A percentile compares a stretch with the other conserved stretches of the same genome.
Evolutionary conservation across 2,888 invertebrate species (phyloP).

Genomic region (Spialia ferax): DNA sequence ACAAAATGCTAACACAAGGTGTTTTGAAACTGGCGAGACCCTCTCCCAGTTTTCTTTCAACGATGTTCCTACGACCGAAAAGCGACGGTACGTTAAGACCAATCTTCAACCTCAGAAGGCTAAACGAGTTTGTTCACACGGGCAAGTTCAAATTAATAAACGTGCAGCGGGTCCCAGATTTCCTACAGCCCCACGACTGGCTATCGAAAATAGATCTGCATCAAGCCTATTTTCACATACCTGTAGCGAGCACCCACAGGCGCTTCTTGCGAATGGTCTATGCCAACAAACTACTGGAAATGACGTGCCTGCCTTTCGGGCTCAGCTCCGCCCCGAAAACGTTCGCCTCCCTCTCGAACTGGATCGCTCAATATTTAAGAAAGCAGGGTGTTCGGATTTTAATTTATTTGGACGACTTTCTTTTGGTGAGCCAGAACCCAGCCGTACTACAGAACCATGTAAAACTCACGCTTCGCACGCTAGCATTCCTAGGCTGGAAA

Average conservation of each 20-base stretch:
- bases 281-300: background rate
- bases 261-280: background rate
- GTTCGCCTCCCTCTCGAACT: background rate
- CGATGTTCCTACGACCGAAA: conserved; percentile 23
- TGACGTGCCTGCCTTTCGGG: background rate
- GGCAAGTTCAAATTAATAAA: conserved; percentile 12
- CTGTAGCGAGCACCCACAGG: conserved; percentile 24
- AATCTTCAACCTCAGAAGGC: conserved; percentile 12
- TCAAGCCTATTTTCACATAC: conserved; percentile 49
- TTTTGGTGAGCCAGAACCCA: conserved; percentile 4
- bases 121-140: conserved; percentile 11
- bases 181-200: conserved; percentile 49
- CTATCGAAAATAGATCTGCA: conserved; percentile 48
- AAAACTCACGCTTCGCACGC: background rate
- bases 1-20: conserved; percentile 8
- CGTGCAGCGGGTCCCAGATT: conserved; percentile 44
- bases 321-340: background rate
- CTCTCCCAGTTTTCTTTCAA: conserved; percentile 24
- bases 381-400: background rate
- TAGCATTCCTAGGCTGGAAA: conserved; percentile 1
- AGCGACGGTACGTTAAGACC: conserved; percentile 15
- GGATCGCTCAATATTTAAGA: conserved; percentile 1
- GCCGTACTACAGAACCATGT: background rate
- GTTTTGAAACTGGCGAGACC: background rate
- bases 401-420: conserved; percentile 3